Evolutionary conservation across 2,888 invertebrate species (phyloP).

Genomic region (Graphium colonna): DNA sequence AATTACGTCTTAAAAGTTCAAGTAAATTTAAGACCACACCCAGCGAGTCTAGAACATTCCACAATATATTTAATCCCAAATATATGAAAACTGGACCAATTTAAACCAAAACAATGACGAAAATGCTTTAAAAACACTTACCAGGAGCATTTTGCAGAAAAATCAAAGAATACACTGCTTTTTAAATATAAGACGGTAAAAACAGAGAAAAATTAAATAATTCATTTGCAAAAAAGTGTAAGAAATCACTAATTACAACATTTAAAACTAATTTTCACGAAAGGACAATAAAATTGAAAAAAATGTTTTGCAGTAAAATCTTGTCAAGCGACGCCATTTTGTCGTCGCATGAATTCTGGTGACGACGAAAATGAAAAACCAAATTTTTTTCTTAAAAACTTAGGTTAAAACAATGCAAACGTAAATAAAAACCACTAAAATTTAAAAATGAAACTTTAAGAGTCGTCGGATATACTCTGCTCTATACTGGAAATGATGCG

Average conservation of each 20-base stretch:
- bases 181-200: conserved; percentile 52
- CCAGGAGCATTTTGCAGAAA: conserved; percentile 74
- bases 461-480: conserved; percentile 68
- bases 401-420: conserved; percentile 60
- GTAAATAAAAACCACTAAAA: conserved; percentile 63
- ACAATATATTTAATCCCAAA: conserved; percentile 36
- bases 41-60: conserved; percentile 63
- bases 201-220: conserved; percentile 45
- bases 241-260: conserved; percentile 49
- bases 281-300: conserved; percentile 59
- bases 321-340: conserved; percentile 80
- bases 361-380: conserved; percentile 73
- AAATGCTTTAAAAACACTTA: conserved; percentile 66
- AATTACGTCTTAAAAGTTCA: conserved; percentile 73
- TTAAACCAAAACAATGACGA: conserved; percentile 53
- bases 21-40: conserved; percentile 68
- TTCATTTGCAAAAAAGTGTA: conserved; percentile 51
- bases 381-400: conserved; percentile 59
- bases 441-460: conserved; percentile 68
- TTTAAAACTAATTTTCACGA: conserved; percentile 52
- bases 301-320: conserved; percentile 73
- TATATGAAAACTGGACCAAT: conserved; percentile 42
- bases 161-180: conserved; percentile 60
- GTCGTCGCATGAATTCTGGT: conserved; percentile 77
- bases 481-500: conserved; percentile 64